Conservation (phyloP, 2,888 invertebrate species). For the Amblyjoppa fuscipennis region DNA sequence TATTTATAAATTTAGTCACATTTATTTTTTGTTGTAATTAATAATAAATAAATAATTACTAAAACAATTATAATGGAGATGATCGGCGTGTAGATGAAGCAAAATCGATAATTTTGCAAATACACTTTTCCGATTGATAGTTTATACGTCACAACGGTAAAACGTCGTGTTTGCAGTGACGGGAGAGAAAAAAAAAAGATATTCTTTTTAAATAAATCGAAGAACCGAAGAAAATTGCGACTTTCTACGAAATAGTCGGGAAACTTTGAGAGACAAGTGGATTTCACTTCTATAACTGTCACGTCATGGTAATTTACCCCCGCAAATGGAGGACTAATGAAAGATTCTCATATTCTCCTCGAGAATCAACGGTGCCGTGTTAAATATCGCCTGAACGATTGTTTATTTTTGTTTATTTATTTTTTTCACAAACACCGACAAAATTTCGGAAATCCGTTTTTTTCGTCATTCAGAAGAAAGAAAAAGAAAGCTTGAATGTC, state of each 20-base stretch:
- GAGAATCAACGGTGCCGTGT: background rate
- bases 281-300: constrained; percentile 4
- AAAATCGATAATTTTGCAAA: too few relatives aligned
- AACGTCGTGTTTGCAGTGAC: background rate
- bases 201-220: background rate
- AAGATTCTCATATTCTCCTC: background rate
- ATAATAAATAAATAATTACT: too few relatives aligned
- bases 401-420: background rate
- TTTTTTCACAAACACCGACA: background rate
- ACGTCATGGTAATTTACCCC: constrained; percentile 6
- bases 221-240: constrained; percentile 16
- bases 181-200: background rate
- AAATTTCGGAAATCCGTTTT: background rate
- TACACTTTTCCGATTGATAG: background rate
- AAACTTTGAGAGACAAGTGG: background rate
- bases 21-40: too few relatives aligned
- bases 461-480: background rate
- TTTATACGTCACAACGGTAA: background rate
- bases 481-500: background rate
- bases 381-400: background rate
- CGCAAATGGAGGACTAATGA: background rate
- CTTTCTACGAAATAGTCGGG: constrained; percentile 10
- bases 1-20: too few relatives aligned
- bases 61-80: too few relatives aligned
- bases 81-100: too few relatives aligned